Evolutionary conservation across 1,140 invertebrate genomes (phyloP), one percentile per base, ranked within the genome.

Genomic region (Rhagoletis pomonella): DNA sequence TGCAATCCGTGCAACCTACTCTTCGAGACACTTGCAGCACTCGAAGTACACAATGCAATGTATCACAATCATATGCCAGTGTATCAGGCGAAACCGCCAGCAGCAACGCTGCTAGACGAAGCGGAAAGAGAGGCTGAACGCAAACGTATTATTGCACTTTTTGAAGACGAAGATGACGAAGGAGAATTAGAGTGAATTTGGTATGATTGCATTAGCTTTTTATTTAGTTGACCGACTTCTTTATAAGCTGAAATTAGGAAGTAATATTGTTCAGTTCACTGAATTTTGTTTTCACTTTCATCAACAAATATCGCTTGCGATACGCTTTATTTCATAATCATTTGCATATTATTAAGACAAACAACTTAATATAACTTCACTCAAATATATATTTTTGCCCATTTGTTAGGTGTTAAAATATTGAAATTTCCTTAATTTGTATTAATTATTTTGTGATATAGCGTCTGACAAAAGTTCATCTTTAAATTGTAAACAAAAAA

Each of bases 141-240:
- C 47, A 89, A 90, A 69, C 89, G 89, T 5, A 93, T 93, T 55
- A 93, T 93, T 59, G 92, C 91, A 7, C 88, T 93, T 4, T 93
- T 93, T 62, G 92, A 93, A 87, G 90, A 92, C 86, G 84, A 85
- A 14, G 84, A 85, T 17, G n/a, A 19, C 29, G 55, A 85, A 42
- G 58, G 62, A 42, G 29, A 85, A 3, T 47, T 47, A 39, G 42
- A 73, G 9, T 9, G 10, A 73, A 4, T 47, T 3, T 12, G 4
- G 67, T 6, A 0, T 73, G 44, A 73, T 73, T 12, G 2, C 42
- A 73, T 44, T 55, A 55, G 5, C 50, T 55, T 5, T 55, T 55
- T 14, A 67, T 42, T 44, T 44, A 73, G 7, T 47, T 47, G 64
- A 29, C 64, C 64, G 29, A 64, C 67, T 42, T 17, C 44, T 47